Evolutionary conservation across 2,797 vertebrate species (phyloP).

Genomic region (Siniperca obscura): DNA sequence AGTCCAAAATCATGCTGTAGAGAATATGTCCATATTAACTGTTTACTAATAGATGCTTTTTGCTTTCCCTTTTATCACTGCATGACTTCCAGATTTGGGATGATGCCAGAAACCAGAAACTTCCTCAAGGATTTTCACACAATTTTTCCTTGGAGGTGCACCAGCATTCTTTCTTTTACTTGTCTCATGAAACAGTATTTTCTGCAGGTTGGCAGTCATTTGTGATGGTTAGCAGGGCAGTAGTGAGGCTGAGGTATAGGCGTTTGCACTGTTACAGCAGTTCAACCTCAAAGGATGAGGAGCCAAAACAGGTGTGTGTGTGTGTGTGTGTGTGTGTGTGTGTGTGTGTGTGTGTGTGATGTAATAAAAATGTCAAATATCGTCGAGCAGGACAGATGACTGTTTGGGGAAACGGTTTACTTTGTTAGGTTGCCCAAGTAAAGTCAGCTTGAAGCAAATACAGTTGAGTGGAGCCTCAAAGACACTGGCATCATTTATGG

Average conservation of each 20-base stretch:
- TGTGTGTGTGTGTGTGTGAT: neutral
- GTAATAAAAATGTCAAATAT: neutral
- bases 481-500: neutral
- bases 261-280: neutral
- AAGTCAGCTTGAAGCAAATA: neutral
- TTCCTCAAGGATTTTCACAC: conserved; percentile 67
- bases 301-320: neutral
- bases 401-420: neutral
- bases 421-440: neutral
- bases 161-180: neutral
- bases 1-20: neutral
- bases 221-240: neutral
- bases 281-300: neutral
- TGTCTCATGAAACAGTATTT: neutral
- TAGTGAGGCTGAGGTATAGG: neutral
- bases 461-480: neutral
- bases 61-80: neutral
- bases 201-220: neutral
- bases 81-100: conserved; percentile 73
- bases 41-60: neutral
- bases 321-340: neutral
- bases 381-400: neutral
- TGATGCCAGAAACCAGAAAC: conserved; percentile 41
- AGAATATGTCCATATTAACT: neutral
- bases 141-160: conserved; percentile 78